Evolutionary conservation across 2,797 vertebrate species (phyloP).

Genomic region (Hypotaenidia philippensis): DNA sequence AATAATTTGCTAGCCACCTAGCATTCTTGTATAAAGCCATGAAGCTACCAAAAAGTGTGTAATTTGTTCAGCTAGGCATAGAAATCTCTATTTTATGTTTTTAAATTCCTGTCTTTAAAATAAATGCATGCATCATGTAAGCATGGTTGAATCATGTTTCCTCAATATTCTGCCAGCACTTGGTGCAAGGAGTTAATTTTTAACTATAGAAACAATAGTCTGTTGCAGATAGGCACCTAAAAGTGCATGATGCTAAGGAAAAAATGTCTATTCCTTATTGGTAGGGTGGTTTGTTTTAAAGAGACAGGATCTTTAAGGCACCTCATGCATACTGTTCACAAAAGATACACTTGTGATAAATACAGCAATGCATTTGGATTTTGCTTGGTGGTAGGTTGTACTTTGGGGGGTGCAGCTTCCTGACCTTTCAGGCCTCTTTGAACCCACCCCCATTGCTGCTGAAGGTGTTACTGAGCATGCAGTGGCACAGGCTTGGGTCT

Average conservation of each 20-base stretch:
- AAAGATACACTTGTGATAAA: not conserved
- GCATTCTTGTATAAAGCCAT: not conserved
- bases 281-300: not conserved
- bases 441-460: not conserved
- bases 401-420: not conserved
- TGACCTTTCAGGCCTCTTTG: not conserved
- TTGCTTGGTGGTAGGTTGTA: not conserved
- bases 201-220: not conserved
- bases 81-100: not conserved
- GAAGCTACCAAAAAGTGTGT: not conserved
- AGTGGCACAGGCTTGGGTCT: not conserved
- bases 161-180: not conserved
- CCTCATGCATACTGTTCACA: not conserved
- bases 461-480: not conserved
- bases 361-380: not conserved
- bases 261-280: not conserved
- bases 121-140: not conserved
- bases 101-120: not conserved
- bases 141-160: not conserved
- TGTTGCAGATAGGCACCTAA: not conserved
- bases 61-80: not conserved
- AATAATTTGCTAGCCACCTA: not conserved
- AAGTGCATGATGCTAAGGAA: not conserved
- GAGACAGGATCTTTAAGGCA: not conserved
- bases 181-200: not conserved